These are phyloP conservation scores for Apocrypta bakeri DNA, from an alignment of 1,140 invertebrate genomes.

Conservation along the genomic window DNA sequence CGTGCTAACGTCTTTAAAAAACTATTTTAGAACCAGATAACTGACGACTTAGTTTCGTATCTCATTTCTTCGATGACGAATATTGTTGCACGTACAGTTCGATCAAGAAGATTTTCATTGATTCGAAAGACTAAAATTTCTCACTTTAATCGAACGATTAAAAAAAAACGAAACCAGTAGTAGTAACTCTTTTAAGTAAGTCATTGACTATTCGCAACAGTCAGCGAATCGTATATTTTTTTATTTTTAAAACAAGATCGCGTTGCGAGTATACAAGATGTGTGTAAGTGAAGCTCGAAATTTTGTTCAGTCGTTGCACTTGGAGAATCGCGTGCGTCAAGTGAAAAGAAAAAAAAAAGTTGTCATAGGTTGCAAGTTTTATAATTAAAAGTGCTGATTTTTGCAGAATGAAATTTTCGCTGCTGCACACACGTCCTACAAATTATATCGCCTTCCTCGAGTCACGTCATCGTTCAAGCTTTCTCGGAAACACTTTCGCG, in stretches of 20 bases:
- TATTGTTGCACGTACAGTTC: too few relatives aligned
- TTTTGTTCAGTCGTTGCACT: too few relatives aligned
- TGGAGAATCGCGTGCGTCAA: neutral
- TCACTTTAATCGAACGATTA: too few relatives aligned
- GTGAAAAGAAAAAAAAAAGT: neutral
- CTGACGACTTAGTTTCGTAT: neutral
- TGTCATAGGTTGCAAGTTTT: neutral
- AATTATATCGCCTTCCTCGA: neutral
- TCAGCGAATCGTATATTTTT: neutral
- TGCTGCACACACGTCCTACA: too few relatives aligned
- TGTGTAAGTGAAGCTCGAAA: neutral
- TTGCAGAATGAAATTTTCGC: neutral
- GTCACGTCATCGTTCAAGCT: neutral
- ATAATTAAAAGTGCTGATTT: neutral
- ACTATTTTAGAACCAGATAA: neutral
- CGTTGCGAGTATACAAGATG: neutral
- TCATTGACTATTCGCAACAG: too few relatives aligned
- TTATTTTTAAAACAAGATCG: neutral
- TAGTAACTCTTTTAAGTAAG: too few relatives aligned
- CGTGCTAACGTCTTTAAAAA: neutral
- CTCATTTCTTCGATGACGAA: neutral
- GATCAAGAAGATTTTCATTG: too few relatives aligned
- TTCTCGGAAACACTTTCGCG: neutral
- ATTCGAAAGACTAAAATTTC: too few relatives aligned
- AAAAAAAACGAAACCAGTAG: too few relatives aligned